Evolutionary conservation across 2,113 vertebrate genomes (phyloP).

Genomic region (Glareola pratincola): DNA sequence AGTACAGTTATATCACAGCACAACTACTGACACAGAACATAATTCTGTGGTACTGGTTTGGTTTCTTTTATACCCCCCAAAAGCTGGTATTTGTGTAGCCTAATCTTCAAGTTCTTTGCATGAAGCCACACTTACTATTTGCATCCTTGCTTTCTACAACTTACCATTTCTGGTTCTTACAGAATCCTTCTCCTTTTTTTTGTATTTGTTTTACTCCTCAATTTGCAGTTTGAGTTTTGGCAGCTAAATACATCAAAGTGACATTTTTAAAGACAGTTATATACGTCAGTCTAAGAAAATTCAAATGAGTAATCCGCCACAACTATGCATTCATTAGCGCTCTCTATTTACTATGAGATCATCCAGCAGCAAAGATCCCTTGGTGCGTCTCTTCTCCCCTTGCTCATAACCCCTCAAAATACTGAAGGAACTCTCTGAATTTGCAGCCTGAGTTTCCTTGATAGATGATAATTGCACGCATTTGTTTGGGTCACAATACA

Average conservation of each 20-base stretch:
- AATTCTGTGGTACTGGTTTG: neutral
- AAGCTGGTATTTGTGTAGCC: neutral
- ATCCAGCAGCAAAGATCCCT: neutral
- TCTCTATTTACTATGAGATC: neutral
- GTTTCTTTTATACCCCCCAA: neutral
- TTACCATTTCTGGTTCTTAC: neutral
- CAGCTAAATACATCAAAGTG: neutral
- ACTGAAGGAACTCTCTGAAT: neutral
- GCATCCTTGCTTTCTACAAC: neutral
- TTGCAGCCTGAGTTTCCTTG: neutral
- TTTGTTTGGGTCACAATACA: neutral
- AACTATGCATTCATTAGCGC: neutral
- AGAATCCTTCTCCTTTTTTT: neutral
- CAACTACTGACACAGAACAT: neutral
- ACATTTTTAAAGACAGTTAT: neutral
- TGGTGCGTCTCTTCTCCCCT: neutral
- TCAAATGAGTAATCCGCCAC: neutral
- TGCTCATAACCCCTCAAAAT: neutral
- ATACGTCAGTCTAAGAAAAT: neutral
- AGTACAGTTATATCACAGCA: neutral
- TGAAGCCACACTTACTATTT: neutral
- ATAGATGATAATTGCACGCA: accelerated
- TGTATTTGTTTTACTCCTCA: neutral
- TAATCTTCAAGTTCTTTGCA: neutral
- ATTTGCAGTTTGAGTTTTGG: neutral